Conservation (phyloP, 2,113 vertebrate genomes). For the Corythoichthys intestinalis region DNA sequence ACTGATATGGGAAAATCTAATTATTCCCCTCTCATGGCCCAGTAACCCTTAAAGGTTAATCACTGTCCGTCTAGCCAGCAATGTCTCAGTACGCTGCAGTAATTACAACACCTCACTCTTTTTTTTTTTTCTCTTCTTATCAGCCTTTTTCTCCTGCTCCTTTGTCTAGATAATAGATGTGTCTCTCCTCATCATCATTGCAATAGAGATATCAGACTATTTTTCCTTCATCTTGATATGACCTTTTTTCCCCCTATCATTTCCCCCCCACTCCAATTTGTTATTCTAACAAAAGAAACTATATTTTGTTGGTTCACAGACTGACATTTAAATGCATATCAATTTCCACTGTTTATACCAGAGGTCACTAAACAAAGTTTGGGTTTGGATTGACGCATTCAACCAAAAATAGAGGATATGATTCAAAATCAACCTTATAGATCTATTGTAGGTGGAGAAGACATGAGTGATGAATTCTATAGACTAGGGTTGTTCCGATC, state of each 20-base stretch:
- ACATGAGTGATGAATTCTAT: no score
- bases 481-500: no score
- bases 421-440: no score
- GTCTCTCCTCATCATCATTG: conserved; percentile 12
- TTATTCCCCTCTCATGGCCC: conserved; percentile 68
- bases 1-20: conserved; percentile 55
- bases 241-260: neutral
- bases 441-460: no score
- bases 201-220: neutral
- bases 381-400: no score
- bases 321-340: neutral
- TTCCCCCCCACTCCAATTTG: neutral
- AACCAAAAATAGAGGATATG: no score
- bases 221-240: neutral
- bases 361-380: no score
- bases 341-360: neutral
- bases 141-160: conserved; percentile 14
- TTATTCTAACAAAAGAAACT: neutral
- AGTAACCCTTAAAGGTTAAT: conserved; percentile 73
- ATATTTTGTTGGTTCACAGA: neutral
- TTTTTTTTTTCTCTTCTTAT: neutral
- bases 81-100: conserved; percentile 56
- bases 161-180: conserved; percentile 8
- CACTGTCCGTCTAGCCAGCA: conserved; percentile 67
- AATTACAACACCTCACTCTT: conserved; percentile 55